Conservation (phyloP, 2,888 invertebrate genomes). For the Calameuta pallipes region DNA sequence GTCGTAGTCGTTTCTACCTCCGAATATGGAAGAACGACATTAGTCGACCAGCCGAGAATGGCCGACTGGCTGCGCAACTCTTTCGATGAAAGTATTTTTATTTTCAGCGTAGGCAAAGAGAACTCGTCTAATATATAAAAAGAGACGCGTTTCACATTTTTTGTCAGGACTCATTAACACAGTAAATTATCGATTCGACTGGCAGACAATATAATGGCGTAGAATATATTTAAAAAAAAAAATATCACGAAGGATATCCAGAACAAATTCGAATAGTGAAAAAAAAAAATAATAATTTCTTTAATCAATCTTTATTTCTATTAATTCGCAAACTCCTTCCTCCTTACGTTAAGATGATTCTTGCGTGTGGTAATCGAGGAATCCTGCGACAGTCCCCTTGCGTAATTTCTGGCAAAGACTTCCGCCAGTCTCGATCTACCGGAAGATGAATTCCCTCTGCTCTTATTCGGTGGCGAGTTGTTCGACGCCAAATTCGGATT, state of each 20-base stretch:
- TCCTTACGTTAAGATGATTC: constrained; percentile 55
- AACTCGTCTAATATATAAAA: background rate
- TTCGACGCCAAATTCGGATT: constrained; percentile 59
- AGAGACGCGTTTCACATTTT: background rate
- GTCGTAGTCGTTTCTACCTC: constrained; percentile 15
- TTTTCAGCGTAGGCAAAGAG: constrained; percentile 26
- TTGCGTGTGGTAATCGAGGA: constrained; percentile 45
- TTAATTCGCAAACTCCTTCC: background rate
- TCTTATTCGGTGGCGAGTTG: constrained; percentile 30
- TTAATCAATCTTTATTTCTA: no score
- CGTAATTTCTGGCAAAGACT: constrained; percentile 67
- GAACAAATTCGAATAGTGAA: background rate
- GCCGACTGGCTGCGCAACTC: constrained; percentile 41
- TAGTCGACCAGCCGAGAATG: constrained; percentile 14
- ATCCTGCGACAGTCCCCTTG: constrained; percentile 56
- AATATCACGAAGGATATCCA: background rate
- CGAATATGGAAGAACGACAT: constrained; percentile 43
- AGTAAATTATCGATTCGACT: background rate
- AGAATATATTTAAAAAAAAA: background rate
- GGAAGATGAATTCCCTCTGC: constrained; percentile 43
- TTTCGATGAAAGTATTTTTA: constrained; percentile 48
- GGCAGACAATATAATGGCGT: background rate
- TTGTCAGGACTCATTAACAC: background rate
- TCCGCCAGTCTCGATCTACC: constrained; percentile 68
- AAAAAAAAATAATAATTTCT: background rate